Evolutionary conservation across 64 coral and sea anemone genomes (phyloP).

Genomic region (Actinia tenebrosa): DNA sequence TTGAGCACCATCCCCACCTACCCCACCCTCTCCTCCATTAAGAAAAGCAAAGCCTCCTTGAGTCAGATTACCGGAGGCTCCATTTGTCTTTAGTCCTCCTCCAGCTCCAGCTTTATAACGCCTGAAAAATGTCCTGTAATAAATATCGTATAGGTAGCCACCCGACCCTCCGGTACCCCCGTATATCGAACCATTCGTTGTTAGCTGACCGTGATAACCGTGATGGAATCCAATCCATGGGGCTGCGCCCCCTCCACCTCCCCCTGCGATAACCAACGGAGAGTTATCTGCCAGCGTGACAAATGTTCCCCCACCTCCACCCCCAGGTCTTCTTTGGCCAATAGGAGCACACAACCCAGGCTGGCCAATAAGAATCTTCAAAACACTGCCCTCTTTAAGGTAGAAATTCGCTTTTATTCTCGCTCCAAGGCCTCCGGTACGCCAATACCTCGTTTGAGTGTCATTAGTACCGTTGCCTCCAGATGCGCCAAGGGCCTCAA

Average conservation of each 20-base stretch:
- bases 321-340: constrained; percentile 26
- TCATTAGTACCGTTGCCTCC: constrained; percentile 30
- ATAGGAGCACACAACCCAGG: not conserved
- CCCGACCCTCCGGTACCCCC: constrained; percentile 17
- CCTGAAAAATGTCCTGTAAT: not conserved
- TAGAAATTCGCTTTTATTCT: constrained; percentile 59
- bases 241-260: constrained; percentile 58
- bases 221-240: not conserved
- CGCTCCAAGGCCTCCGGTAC: constrained; percentile 39
- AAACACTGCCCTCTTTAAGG: constrained; percentile 9
- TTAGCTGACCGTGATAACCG: constrained; percentile 42
- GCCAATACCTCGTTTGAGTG: no score
- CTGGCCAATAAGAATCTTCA: constrained; percentile 60
- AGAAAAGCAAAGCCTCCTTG: constrained; percentile 29
- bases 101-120: constrained; percentile 29
- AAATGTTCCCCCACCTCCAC: constrained; percentile 73
- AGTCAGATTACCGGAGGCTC: not conserved
- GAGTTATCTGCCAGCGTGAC: constrained; percentile 17
- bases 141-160: constrained; percentile 10
- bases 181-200: constrained; percentile 19
- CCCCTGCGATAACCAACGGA: constrained; percentile 56
- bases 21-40: constrained; percentile 52
- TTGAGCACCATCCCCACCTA: not conserved
- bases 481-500: constrained; percentile 62
- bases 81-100: constrained; percentile 37